These are phyloP conservation scores for Propsilocerus akamusi DNA, from an alignment of 1,140 invertebrate genomes.

Conservation along the genomic window DNA sequence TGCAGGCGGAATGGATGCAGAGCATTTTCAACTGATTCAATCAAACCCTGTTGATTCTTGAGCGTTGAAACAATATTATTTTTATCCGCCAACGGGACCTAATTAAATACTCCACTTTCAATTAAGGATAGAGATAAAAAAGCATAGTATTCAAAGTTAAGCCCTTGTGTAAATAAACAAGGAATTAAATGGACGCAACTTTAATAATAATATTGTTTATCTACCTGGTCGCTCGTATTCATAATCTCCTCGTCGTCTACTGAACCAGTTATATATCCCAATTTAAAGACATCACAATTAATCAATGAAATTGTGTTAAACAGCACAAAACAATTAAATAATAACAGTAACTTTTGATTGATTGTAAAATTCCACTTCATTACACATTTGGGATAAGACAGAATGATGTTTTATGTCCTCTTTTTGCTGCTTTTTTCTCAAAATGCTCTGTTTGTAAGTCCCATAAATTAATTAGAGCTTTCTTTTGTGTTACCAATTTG, in stretches of 20 bases:
- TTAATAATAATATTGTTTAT: not conserved
- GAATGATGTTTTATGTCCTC: not conserved
- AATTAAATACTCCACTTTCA: not conserved
- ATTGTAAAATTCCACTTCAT: constrained; percentile 2
- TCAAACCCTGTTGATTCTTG: no score
- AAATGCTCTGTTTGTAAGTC: not conserved
- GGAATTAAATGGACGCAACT: not conserved
- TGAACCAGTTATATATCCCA: constrained; percentile 65
- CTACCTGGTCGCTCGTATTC: constrained; percentile 56
- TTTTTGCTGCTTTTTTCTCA: not conserved
- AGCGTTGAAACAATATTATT: not conserved
- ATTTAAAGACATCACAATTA: constrained; percentile 17
- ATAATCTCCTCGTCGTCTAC: constrained; percentile 48
- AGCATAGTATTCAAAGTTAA: no score
- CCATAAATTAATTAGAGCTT: not conserved
- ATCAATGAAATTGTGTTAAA: not conserved
- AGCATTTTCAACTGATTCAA: no score
- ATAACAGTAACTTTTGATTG: not conserved
- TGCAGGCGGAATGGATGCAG: no score
- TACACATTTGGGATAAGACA: not conserved
- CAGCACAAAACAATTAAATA: not conserved
- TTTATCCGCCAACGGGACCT: no score
- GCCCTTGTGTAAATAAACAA: not conserved
- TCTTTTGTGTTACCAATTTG: not conserved
- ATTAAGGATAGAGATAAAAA: not conserved